Percentiles rank a stretch among this genome's conserved stretches.
phyloP scores from a whole-genome alignment of 53 echinoderm and acorn worm genomes.

The Patiria pectinifera region DNA sequence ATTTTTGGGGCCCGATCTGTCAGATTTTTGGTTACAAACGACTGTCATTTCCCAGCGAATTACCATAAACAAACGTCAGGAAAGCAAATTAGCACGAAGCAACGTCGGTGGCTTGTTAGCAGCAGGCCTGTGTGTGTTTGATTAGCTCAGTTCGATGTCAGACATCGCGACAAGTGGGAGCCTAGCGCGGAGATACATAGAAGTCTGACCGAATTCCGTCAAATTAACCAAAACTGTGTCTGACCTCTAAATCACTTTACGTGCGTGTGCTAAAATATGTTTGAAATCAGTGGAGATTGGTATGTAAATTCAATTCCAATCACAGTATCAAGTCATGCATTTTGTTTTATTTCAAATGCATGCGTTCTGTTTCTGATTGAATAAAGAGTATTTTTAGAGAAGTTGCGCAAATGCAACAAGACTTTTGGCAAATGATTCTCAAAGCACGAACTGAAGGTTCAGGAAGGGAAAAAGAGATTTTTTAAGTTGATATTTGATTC shows the following conservation, averaged over 20 bases:
- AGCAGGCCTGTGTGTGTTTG: constrained; percentile 3
- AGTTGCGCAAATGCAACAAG: too few relatives aligned
- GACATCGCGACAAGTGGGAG: background rate
- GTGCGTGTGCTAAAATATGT: background rate
- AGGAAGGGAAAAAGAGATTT: too few relatives aligned
- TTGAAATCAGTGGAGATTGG: background rate
- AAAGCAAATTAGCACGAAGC: background rate
- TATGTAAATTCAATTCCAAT: background rate
- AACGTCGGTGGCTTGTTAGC: constrained; percentile 13
- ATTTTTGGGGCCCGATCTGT: background rate
- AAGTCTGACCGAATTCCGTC: constrained; percentile 4
- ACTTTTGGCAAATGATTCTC: too few relatives aligned
- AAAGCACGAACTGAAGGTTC: too few relatives aligned
- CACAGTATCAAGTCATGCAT: too few relatives aligned
- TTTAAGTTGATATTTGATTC: too few relatives aligned
- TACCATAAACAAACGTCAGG: constrained; percentile 41
- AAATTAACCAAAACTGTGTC: background rate
- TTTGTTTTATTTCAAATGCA: too few relatives aligned
- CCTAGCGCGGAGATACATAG: background rate
- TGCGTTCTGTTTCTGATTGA: too few relatives aligned
- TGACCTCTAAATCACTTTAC: background rate
- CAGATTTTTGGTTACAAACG: constrained; percentile 43
- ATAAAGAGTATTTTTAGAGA: too few relatives aligned
- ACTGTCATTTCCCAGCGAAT: constrained; percentile 34
- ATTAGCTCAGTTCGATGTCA: background rate